Conservation (phyloP, 2,797 vertebrate genomes). For the Carcharodon carcharias region DNA sequence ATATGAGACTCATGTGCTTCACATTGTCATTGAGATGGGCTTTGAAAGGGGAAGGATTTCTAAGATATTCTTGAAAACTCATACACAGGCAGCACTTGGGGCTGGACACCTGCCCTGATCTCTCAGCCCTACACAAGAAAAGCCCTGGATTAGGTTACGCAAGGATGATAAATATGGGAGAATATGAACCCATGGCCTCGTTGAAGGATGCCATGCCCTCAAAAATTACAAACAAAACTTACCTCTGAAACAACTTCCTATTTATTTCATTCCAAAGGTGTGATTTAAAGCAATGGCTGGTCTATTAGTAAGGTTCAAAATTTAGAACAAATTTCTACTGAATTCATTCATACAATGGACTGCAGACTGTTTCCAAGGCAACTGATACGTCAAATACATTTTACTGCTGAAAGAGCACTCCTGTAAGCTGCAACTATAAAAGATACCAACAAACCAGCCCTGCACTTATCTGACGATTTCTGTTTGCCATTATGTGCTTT, state of each 20-base stretch:
- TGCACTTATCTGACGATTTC: neutral
- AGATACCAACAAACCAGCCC: neutral
- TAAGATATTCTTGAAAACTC: neutral
- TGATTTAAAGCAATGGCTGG: neutral
- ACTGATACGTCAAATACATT: neutral
- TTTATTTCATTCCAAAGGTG: neutral
- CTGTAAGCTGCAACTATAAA: neutral
- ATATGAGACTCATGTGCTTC: too few relatives aligned
- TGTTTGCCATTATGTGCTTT: neutral
- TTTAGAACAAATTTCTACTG: neutral
- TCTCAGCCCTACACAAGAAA: neutral
- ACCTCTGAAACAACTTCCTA: neutral
- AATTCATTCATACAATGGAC: neutral
- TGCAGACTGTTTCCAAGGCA: neutral
- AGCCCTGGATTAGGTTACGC: neutral
- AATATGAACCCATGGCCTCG: neutral
- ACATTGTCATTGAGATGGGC: too few relatives aligned
- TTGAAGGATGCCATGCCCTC: neutral
- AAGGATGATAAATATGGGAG: neutral
- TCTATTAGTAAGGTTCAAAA: neutral
- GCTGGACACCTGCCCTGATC: neutral
- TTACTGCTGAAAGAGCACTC: neutral
- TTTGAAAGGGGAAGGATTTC: too few relatives aligned
- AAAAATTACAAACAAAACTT: neutral
- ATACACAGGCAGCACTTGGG: neutral